Evolutionary conservation across 2,113 vertebrate species (phyloP).

Genomic region (Protobothrops flavoviridis): DNA sequence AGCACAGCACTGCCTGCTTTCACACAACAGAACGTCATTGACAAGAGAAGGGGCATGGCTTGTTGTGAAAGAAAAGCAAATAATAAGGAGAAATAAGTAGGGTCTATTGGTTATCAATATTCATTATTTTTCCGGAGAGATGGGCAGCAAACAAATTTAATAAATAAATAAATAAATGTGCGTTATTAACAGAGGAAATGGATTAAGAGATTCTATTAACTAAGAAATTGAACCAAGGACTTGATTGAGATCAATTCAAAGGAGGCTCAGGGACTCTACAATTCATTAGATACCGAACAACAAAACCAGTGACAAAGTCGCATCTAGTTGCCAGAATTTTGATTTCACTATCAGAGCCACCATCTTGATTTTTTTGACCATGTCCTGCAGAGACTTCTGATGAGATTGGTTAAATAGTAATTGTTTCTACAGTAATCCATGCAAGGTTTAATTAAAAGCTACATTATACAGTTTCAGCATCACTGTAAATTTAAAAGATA

Average conservation of each 20-base stretch:
- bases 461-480: background rate
- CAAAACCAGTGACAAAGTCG: background rate
- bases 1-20: background rate
- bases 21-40: background rate
- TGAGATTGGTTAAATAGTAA: background rate
- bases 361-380: background rate
- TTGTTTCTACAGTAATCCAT: background rate
- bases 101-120: too few relatives aligned
- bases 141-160: background rate
- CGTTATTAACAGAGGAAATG: background rate
- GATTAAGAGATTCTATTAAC: background rate
- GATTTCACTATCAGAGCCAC: background rate
- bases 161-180: background rate
- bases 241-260: background rate
- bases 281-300: background rate
- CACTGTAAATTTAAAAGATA: background rate
- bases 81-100: background rate
- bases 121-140: background rate
- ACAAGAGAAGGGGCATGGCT: background rate
- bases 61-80: background rate
- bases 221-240: background rate
- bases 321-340: background rate
- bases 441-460: background rate
- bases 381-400: background rate
- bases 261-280: background rate